phyloP scores from a whole-genome alignment of 2,888 invertebrate species.

The Tiliacea aurago region DNA sequence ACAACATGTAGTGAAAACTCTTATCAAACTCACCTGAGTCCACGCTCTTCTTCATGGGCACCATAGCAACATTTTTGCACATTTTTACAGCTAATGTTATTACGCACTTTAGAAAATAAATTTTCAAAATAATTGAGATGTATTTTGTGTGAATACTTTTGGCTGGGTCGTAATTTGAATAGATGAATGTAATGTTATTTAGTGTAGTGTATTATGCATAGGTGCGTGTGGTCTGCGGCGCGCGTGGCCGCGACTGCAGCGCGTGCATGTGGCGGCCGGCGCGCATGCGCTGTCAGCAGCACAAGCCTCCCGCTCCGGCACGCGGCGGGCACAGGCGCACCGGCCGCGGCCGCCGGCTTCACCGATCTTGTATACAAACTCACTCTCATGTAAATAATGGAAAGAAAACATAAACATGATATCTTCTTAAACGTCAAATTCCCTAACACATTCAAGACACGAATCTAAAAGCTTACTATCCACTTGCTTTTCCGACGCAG shows the following conservation, averaged over 20 bases:
- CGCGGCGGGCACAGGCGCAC: neutral
- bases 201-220: conserved; percentile 55
- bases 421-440: neutral
- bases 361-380: conserved; percentile 1
- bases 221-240: conserved; percentile 58
- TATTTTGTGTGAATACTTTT: conserved; percentile 23
- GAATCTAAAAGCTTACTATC: neutral
- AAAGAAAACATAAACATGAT: conserved; percentile 17
- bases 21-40: conserved; percentile 78
- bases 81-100: conserved; percentile 68
- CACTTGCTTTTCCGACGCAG: too few species aligned
- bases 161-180: conserved; percentile 23
- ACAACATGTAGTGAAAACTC: conserved; percentile 29
- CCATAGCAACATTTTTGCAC: conserved; percentile 83
- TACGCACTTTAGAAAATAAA: conserved; percentile 54
- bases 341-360: neutral
- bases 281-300: conserved; percentile 48
- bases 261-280: conserved; percentile 42
- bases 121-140: neutral
- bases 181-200: conserved; percentile 43
- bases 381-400: conserved; percentile 19
- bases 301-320: conserved; percentile 32
- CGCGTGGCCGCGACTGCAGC: conserved; percentile 67
- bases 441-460: neutral
- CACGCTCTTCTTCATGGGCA: conserved; percentile 78